Base-by-base conservation (phyloP, 2,888 invertebrate genomes). In the Agrochola litura region DNA sequence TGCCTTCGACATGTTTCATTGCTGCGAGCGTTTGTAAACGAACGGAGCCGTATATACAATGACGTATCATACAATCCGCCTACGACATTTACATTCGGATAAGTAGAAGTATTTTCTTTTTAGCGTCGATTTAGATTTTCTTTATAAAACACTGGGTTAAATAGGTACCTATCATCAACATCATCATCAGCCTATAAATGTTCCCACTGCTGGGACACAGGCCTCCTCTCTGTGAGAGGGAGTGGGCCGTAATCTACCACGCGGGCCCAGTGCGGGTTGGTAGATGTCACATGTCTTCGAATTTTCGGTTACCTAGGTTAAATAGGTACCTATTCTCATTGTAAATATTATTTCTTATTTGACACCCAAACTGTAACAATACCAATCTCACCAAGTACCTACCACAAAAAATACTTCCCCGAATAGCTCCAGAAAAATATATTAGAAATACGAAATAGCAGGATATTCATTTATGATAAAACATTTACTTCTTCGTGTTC, bases 391-490 rank as follows among this genome's bases (percentile, higher is more conserved):
- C 49, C n/a, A 37, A 79, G 16, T 49, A 60, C 43, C 41, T 41
- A 64, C 43, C 37, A 43, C 14, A 49, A 41, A 61, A 81, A 73
- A 68, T 54, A 58, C 25, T 54, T 58, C 30, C 12, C 22, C n/a
- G 22, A 72, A 84, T 61, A 41, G 68, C 37, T 70, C 46, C 25
- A 61, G 52, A 77, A 70, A 81, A 68, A 82, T 66, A 66, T 76
- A 60, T 70, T 61, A 71, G 67, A 76, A 84, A 85, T 64, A 85
- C 64, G 64, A 77, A 76, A 77, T 77, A 75, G 54, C 73, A 22
- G 52, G 73, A 85, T 85, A 82, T 84, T 86, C 76, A 85, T 85
- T 85, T 84, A 85, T 84, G 83, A 76, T 79, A 84, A 82, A 84
- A 82, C 77, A 70, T 77, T 85, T 85, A 74, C 82, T 85, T 77